Evolutionary conservation across 2,113 vertebrate species (phyloP).

Genomic region (Brachyhypopomus occidentalis): DNA sequence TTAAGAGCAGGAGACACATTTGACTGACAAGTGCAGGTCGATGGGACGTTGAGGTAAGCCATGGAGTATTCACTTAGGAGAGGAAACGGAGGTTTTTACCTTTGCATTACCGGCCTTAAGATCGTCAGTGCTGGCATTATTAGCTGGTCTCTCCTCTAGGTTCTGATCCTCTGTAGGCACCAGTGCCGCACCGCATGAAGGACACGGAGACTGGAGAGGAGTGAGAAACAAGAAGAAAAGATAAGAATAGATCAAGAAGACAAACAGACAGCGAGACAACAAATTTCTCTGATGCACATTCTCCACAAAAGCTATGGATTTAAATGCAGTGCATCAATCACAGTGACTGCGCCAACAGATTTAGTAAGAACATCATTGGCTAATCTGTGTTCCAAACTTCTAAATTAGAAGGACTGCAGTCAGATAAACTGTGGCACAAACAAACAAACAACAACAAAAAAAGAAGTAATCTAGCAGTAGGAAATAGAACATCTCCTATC

Average conservation of each 20-base stretch:
- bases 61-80: constrained; percentile 61
- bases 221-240: not conserved
- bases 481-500: no score
- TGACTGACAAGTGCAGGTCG: not conserved
- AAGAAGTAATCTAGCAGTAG: no score
- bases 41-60: constrained; percentile 15
- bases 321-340: no score
- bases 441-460: no score
- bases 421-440: no score
- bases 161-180: constrained; percentile 73
- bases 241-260: not conserved
- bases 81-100: constrained; percentile 74
- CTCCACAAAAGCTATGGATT: no score
- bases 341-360: no score
- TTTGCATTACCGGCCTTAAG: constrained; percentile 76
- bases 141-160: constrained; percentile 76
- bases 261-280: not conserved
- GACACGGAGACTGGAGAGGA: constrained; percentile 76
- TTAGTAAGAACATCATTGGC: no score
- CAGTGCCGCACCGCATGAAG: constrained; percentile 79
- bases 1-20: no score
- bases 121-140: constrained; percentile 86
- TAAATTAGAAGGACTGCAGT: no score
- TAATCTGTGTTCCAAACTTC: no score
- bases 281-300: not conserved